Base-by-base conservation (phyloP, 2,888 invertebrate genomes). In the Temnothorax ravouxi region DNA sequence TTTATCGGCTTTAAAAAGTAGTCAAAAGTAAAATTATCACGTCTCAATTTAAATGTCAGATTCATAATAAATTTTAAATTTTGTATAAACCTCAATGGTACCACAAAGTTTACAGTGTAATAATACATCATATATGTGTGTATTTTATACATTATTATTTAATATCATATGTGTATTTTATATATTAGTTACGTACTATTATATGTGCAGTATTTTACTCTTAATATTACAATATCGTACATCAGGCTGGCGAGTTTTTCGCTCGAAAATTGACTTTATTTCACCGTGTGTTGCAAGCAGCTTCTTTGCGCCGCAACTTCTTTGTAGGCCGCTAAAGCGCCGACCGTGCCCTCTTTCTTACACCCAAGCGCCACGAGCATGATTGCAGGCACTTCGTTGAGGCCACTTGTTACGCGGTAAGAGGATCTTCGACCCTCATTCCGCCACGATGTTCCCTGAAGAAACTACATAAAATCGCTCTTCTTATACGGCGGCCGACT, bases 381-480 rank as follows among this genome's bases (percentile, higher is more conserved):
- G 79, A 80, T 72, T 74, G 74, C 61, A 61, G 80, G 34, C 72
- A 62, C 50, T 50, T 62, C 77, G 66, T 38, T 50, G 66, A 52
- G 54, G 77, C 61, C 77, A 85, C 69, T 82, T 83, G 77, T 82
- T 77, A 83, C 79, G 64, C 77, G 67, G 66, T 86, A 82, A 86
- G 77, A 83, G 85, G 77, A 82, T 79, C 79, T 67, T 77, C 54
- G 77, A 77, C 54, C 77, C 77, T 66, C 67, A 44, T 77, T 54
- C 41, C 29, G 52, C 41, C 66, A 25, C n/a, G 50, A 34, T 50
- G 77, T 67, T 52, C 34, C 21, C 9, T 29, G 61, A 72, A 74
- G 81, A 83, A 85, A 85, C 77, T 62, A 56, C 74, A 56, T 61
- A 54, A 62, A 54, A 79, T 71, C 38, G 64, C 21, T 76, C 61